Base-by-base conservation (phyloP, 2,797 vertebrate species). In the Nannoperca australis region DNA sequence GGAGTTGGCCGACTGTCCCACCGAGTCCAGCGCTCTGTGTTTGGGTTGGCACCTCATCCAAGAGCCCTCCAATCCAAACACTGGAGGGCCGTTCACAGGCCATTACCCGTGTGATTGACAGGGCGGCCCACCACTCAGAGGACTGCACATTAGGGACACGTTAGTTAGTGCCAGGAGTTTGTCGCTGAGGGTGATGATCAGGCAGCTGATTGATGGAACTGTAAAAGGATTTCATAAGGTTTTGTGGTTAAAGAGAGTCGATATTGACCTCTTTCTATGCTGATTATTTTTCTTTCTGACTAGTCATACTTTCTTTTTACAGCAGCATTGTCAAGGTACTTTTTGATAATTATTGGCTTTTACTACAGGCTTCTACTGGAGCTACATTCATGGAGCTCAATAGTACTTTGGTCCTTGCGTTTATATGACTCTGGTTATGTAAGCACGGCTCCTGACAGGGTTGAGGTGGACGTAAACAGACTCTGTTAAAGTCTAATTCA, bases 31-130 rank as follows among this genome's bases (percentile, higher is more conserved):
- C 82, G n/a, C 76, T 50, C 78, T 91, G 85, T 95, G 93, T 95
- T 96, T 96, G 92, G 81, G 81, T 96, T 96, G 96, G 96, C 95
- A 82, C 55, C 66, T 82, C 84, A 84, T 91, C 86, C 90, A 79
- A 90, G 76, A 81, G 86, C 83, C 83, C 70, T 92, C 84, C 81
- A 79, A 84, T 95, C 90, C 83, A 94, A 95, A 95, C 95, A 95
- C 92, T 85, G 75, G 78, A 90, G 88, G 83, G 85, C 89, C 88
- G 93, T 96, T 95, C 89, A 94, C 94, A 95, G 92, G 73, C 90
- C 91, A 94, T 96, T 96, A 95, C 92, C 91, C 84, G 47, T 66
- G 62, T 94, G 95, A 95, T 90, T 95, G 96, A 96, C 96, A 93
- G 93, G 93, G 83, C 92, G 87, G 94, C 91, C 95, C 92, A 93